Percentiles rank a stretch among this genome's conserved stretches.
These are phyloP conservation scores for Phataginus tetradactyla DNA, from an alignment of 2,797 vertebrate genomes.

Conservation along the genomic window DNA sequence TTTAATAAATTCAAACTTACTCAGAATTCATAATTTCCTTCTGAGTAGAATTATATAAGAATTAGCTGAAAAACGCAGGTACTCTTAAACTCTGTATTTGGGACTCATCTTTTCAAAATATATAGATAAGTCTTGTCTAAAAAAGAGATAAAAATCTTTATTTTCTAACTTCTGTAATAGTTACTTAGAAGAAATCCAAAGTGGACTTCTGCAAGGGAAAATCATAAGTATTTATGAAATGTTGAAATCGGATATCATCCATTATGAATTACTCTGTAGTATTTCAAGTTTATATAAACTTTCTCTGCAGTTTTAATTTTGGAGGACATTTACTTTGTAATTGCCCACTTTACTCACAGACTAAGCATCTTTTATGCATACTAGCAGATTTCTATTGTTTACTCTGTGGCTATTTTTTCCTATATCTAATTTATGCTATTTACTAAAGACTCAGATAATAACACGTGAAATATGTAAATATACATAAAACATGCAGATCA, in stretches of 20 bases:
- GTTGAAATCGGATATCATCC: background rate
- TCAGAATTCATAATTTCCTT: constrained; percentile 38
- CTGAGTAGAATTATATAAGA: constrained; percentile 35
- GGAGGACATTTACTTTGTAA: constrained; percentile 12
- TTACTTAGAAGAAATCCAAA: constrained; percentile 11
- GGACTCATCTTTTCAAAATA: background rate
- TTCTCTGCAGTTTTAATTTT: constrained; percentile 43
- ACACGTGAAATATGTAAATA: background rate
- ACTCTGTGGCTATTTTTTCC: constrained; percentile 7
- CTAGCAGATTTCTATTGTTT: constrained; percentile 32
- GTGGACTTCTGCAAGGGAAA: background rate
- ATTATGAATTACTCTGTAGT: constrained; percentile 15
- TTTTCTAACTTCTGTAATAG: background rate
- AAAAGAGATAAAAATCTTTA: constrained; percentile 16
- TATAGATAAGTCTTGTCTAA: background rate
- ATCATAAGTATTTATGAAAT: constrained; percentile 23
- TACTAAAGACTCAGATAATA: background rate
- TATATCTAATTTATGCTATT: background rate
- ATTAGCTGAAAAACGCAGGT: constrained; percentile 46
- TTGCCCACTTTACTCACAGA: constrained; percentile 3
- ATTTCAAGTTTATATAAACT: background rate
- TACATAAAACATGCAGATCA: background rate
- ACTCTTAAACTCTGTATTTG: constrained; percentile 46
- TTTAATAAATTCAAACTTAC: constrained; percentile 42
- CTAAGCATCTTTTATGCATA: constrained; percentile 32